Conservation (phyloP, 2,797 vertebrate genomes). For the Caiman crocodilus region DNA sequence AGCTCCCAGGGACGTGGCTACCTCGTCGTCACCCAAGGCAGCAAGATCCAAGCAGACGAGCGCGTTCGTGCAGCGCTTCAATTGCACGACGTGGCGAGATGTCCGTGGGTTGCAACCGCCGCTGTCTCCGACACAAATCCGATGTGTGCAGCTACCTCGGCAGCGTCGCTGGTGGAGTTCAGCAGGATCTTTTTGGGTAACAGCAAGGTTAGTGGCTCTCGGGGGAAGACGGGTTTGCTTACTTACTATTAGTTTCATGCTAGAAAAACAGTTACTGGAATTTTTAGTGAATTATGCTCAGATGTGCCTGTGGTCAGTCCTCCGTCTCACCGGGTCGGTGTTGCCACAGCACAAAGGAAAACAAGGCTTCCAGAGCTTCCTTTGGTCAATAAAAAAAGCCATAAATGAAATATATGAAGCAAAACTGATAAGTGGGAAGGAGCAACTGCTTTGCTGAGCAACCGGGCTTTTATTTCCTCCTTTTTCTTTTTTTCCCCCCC, state of each 20-base stretch:
- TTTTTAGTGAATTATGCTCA: constrained; percentile 57
- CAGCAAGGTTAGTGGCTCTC: constrained; percentile 59
- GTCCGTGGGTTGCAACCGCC: fast-evolving
- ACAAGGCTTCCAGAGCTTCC: constrained; percentile 48
- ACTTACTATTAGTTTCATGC: constrained; percentile 63
- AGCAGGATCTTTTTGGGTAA: constrained; percentile 53
- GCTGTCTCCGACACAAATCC: neutral
- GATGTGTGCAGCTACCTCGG: neutral
- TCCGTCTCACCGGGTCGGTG: neutral
- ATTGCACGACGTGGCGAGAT: neutral
- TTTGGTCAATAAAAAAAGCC: constrained; percentile 33
- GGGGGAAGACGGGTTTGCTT: constrained; percentile 36
- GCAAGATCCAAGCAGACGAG: fast-evolving
- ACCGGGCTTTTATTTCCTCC: neutral
- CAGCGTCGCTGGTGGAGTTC: constrained; percentile 29
- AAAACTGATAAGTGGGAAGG: constrained; percentile 28
- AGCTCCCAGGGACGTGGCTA: fast-evolving
- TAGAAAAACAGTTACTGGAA: constrained; percentile 62
- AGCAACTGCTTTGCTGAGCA: neutral
- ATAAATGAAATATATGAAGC: constrained; percentile 49
- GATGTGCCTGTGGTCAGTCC: constrained; percentile 61
- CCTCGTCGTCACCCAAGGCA: fast-evolving
- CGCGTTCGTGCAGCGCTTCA: fast-evolving
- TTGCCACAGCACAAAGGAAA: constrained; percentile 35
- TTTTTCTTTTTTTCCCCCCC: neutral